Base-by-base conservation (phyloP, 2,888 invertebrate species). In the Epinotia nisella region DNA sequence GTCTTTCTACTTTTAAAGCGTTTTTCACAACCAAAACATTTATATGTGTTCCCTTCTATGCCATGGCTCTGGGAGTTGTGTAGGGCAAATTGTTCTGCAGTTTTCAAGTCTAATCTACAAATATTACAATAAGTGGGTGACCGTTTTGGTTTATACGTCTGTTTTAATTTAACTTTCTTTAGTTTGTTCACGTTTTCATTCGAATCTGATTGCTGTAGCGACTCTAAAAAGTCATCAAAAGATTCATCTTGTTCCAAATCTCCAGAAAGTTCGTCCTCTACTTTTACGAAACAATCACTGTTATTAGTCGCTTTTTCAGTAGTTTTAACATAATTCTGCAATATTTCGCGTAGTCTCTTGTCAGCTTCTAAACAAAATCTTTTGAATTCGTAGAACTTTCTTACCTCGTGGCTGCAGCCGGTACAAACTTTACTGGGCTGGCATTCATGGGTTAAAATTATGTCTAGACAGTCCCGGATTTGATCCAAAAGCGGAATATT, bases 21-120 rank as follows among this genome's bases (percentile, higher is more conserved):
- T 77, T 89, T 91, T 2, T 88, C 88, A 70, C 93, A 93, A 0
- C 93, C 93, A 72, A 90, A 93, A 78, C 93, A 93, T 76, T 87
- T 89, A 53, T 83, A 90, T 1, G 80, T 86, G 65, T 84, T 77
- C 3, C 81, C 79, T 75, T 89, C 86, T 17, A 90, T 84, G 0
- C 91, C 88, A 73, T 92, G 92, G 9, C 75, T 77, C 68, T 85
- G 79, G 1, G 81, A 77, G 74, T 90, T 92, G 59, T 93, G 93
- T 1, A 72, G 35, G 0, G 75, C 75, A 21, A 89, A 77, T 4
- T 78, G 79, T 1, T 86, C 83, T 13, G 71, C 59, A 15, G 75
- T 83, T 51, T 82, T 79, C 15, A 87, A 84, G 67, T 92, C 87
- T 62, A 81, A 68, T 59, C 84, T 83, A 70, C 93, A 93, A 49